A percentile compares a stretch with the other conserved stretches of the same genome.
phyloP scores from a whole-genome alignment of 1,140 invertebrate genomes.

The Drosophila baimaii region DNA sequence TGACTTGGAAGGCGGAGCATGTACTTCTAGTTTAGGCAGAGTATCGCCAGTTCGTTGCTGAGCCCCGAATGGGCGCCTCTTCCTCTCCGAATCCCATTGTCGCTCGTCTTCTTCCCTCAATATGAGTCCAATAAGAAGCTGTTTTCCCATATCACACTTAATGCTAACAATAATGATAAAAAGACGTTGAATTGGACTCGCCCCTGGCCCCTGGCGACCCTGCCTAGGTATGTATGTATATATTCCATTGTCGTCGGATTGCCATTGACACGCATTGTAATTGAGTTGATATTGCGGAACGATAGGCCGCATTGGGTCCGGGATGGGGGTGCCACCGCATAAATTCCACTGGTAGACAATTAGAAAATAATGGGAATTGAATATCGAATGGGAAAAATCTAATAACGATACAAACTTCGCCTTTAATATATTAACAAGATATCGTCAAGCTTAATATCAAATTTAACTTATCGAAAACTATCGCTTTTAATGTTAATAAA shows the following conservation, averaged over 20 bases:
- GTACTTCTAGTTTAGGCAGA: too few species aligned
- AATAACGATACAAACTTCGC: too few species aligned
- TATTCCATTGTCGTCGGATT: conserved; percentile 17
- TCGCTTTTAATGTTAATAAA: too few species aligned
- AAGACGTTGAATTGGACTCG: conserved; percentile 3
- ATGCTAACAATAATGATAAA: conserved; percentile 54
- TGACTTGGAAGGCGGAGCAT: too few species aligned
- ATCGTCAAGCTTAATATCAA: too few species aligned
- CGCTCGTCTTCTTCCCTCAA: conserved; percentile 13
- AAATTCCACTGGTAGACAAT: conserved; percentile 65
- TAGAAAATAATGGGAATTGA: too few species aligned
- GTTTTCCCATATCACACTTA: conserved; percentile 34
- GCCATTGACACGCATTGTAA: conserved; percentile 68
- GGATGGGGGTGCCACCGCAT: conserved; percentile 41
- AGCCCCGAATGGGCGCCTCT: too few species aligned
- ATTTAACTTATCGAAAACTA: too few species aligned
- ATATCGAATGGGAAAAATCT: too few species aligned
- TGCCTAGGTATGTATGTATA: neutral
- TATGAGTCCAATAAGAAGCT: conserved; percentile 18
- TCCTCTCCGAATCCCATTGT: too few species aligned
- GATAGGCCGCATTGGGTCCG: conserved; percentile 27
- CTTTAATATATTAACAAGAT: too few species aligned
- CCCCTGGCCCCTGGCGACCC: neutral
- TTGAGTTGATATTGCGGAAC: conserved; percentile 59
- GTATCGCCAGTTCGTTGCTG: conserved; percentile 8